Evolutionary conservation across 2,888 invertebrate genomes (phyloP).

Genomic region (Ochlodes sylvanus): DNA sequence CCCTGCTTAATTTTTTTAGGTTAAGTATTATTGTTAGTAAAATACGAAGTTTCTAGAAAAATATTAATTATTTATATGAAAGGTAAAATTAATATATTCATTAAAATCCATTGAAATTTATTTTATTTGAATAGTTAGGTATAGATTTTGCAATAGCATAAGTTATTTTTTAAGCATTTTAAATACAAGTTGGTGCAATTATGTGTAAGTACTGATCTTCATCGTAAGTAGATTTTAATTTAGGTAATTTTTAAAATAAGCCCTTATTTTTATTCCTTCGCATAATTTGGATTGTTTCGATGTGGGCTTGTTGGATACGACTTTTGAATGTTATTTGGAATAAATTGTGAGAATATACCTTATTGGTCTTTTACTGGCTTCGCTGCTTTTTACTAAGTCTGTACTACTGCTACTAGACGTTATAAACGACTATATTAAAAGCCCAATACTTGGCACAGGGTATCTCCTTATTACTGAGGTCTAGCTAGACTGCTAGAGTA

Average conservation of each 20-base stretch:
- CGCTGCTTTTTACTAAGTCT: too few species aligned
- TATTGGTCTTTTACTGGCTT: constrained; percentile 53
- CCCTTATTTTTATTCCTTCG: constrained; percentile 59
- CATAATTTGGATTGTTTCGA: constrained; percentile 53
- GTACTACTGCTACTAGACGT: too few species aligned
- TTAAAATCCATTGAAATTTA: constrained; percentile 47
- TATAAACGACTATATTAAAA: too few species aligned
- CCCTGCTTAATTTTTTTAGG: constrained; percentile 41
- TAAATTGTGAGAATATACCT: constrained; percentile 64
- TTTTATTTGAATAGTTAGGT: constrained; percentile 65
- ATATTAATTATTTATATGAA: constrained; percentile 47
- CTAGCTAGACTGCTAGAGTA: too few species aligned
- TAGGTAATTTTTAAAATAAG: constrained; percentile 48
- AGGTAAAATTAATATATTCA: constrained; percentile 38
- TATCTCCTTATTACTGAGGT: too few species aligned
- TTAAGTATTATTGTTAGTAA: constrained; percentile 55
- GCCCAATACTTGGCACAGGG: too few species aligned
- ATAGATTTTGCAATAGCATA: constrained; percentile 57
- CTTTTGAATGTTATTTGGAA: constrained; percentile 68
- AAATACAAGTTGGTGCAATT: constrained; percentile 77
- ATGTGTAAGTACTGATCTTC: constrained; percentile 62
- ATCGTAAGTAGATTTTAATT: constrained; percentile 51
- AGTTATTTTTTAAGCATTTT: constrained; percentile 69
- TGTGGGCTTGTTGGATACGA: constrained; percentile 56
- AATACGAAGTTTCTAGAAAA: constrained; percentile 34